Conservation (phyloP, 2,888 invertebrate genomes). For the Aphodius sticticus region DNA sequence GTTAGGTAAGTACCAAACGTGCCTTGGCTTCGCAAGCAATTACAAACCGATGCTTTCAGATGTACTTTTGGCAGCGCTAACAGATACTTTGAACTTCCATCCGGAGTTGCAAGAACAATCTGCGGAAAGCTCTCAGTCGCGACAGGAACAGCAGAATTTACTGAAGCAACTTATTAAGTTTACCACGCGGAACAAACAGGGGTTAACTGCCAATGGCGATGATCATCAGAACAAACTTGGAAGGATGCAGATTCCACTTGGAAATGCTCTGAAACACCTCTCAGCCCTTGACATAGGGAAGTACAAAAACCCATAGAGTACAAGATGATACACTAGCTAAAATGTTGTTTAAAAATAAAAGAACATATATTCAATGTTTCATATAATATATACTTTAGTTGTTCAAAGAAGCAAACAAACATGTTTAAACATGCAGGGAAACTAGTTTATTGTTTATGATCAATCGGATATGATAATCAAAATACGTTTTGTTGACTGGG, state of each 20-base stretch:
- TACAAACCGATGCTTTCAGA: slow-evolving; percentile 61
- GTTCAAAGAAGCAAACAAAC: background rate
- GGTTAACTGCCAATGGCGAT: slow-evolving; percentile 57
- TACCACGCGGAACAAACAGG: slow-evolving; percentile 61
- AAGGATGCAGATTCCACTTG: slow-evolving; percentile 48
- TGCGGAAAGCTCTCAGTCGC: slow-evolving; percentile 51
- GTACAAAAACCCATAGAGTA: slow-evolving; percentile 34
- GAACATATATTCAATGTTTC: background rate
- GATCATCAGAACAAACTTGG: slow-evolving; percentile 61
- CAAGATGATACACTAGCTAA: background rate
- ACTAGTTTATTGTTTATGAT: background rate
- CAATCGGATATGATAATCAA: no score
- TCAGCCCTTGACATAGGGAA: slow-evolving; percentile 34
- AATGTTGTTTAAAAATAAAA: background rate
- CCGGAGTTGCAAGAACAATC: slow-evolving; percentile 66
- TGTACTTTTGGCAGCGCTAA: slow-evolving; percentile 76
- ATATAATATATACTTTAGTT: background rate
- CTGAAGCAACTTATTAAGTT: slow-evolving; percentile 65
- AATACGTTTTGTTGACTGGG: background rate
- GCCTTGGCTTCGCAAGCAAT: background rate
- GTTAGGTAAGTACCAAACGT: slow-evolving; percentile 64
- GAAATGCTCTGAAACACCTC: slow-evolving; percentile 32
- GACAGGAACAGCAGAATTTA: slow-evolving; percentile 53
- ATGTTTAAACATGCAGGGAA: background rate
- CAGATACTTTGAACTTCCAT: slow-evolving; percentile 77